phyloP scores from a whole-genome alignment of 2,888 invertebrate species.

The Terebella lapidaria region DNA sequence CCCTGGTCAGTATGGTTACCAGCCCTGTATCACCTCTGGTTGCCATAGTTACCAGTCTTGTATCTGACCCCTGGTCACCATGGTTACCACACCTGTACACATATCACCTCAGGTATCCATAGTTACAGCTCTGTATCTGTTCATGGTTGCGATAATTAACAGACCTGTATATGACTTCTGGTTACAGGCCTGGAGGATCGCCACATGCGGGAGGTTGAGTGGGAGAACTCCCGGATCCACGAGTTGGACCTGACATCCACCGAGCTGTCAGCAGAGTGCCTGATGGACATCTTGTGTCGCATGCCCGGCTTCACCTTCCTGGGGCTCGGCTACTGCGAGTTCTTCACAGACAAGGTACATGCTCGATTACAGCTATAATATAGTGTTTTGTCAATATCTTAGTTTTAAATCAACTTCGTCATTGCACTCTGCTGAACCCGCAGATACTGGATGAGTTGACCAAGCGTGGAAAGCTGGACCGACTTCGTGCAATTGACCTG shows the following conservation, averaged over 20 bases:
- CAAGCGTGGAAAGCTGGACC: conserved; percentile 72
- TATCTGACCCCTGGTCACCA: too few species aligned
- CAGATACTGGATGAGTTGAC: conserved; percentile 82
- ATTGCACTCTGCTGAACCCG: conserved; percentile 4
- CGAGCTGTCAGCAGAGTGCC: conserved; percentile 86
- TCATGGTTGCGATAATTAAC: too few species aligned
- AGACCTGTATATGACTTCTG: too few species aligned
- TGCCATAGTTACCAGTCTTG: too few species aligned
- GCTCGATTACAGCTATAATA: background rate
- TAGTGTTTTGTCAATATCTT: background rate
- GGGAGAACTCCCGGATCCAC: conserved; percentile 89
- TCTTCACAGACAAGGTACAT: conserved; percentile 82
- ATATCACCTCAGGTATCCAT: too few species aligned
- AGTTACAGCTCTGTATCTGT: too few species aligned
- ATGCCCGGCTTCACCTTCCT: conserved; percentile 75
- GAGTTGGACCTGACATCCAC: conserved; percentile 97
- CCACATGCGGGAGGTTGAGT: conserved; percentile 90
- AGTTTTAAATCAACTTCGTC: background rate
- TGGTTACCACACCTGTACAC: too few species aligned
- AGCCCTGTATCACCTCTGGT: too few species aligned
- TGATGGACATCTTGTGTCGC: conserved; percentile 84
- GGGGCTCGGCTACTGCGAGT: conserved; percentile 94
- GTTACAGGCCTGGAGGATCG: conserved; percentile 84
- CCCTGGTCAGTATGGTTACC: too few species aligned
- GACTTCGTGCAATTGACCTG: conserved; percentile 82